Evolutionary conservation across 2,888 invertebrate species (phyloP), one percentile per base, ranked within the genome.

Genomic region (Linnaemya vulpina): DNA sequence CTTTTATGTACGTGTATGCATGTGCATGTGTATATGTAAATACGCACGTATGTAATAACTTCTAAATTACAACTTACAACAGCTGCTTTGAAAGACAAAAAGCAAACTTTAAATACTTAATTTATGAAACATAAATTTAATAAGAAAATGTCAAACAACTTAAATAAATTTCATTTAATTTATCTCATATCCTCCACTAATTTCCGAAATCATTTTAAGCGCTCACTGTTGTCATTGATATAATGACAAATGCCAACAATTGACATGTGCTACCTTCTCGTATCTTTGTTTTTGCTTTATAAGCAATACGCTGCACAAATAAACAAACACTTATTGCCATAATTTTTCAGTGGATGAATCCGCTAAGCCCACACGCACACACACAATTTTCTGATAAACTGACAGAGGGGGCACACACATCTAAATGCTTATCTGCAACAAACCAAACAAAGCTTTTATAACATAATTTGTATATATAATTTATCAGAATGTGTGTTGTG

Each of bases 401-500:
- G 30, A 20, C n/a, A 46, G n/a, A 25, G 11, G 11, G 38, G 11
- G 4, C n/a, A 11, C 9, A 46, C 38, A 22, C 20, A 51, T 35
- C 20, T 38, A 13, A 20, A 38, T 46, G 22, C 20, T 22, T 68
- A 68, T 68, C 49, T 58, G 58, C 17, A 43, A 25, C 49, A 35
- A 55, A 63, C 70, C 70, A 75, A 78, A 78, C 53, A 75, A 68
- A 77, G 67, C 77, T 74, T 80, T 77, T 84, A 73, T 84, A 77
- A 77, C 51, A 43, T 74, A 84, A 84, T 84, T 85, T 75, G 77
- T 79, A 77, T 20, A 68, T 76, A 43, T 43, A 63, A 63, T 78
- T 78, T 25, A 74, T 68, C 62, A 75, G 71, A 62, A 68, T 74
- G 51, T 67, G 46, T 53, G 10, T 35, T 65, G 22, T 79, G 60